Evolutionary conservation across 2,113 vertebrate species (phyloP), one percentile per base, ranked within the genome.

Genomic region (Eptesicus fuscus): DNA sequence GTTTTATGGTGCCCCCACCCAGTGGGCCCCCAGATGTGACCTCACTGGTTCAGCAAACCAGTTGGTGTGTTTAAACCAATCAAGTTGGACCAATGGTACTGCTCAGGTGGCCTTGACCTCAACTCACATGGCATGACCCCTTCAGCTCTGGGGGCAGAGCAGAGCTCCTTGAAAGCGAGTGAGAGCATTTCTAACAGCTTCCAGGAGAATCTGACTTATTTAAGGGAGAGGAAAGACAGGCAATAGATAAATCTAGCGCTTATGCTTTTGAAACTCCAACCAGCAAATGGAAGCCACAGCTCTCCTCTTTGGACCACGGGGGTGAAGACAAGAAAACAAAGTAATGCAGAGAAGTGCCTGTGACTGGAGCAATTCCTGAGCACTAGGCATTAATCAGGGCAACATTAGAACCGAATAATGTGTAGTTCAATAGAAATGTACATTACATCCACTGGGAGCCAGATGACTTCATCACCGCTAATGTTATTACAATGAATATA

Each of bases 401-500:
- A 44, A 91, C n/a, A 18, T 0, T 7, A 78, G 78, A 77, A 51
- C 32, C 84, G 84, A 93, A 89, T 89, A 87, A 90, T 79, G 84
- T 37, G 84, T 73, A 85, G 88, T 95, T 93, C 94, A 94, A 53
- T 80, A 94, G 97, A 96, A 96, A 96, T 80, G 73, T 59, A 17
- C 23, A 0, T 71, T 84, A n/a, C 79, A 90, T 95, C 92, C 90
- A 47, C 35, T 89, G 12, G 40, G 93, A 86, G 92, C 87, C 95
- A 96, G 97, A 98, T 90, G 79, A 70, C 13, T 92, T 98, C 95
- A 94, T 96, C 95, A 3, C 74, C 88, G 96, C 96, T 95, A 92
- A 92, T 92, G 97, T 94, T 98, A 96, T 95, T 97, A 97, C 91
- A 97, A 96, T 7, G 7, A 97, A 92, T 96, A 97, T 93, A 96